Evolutionary conservation across 2,113 vertebrate genomes (phyloP).

Genomic region (Lepidothrix coronata): DNA sequence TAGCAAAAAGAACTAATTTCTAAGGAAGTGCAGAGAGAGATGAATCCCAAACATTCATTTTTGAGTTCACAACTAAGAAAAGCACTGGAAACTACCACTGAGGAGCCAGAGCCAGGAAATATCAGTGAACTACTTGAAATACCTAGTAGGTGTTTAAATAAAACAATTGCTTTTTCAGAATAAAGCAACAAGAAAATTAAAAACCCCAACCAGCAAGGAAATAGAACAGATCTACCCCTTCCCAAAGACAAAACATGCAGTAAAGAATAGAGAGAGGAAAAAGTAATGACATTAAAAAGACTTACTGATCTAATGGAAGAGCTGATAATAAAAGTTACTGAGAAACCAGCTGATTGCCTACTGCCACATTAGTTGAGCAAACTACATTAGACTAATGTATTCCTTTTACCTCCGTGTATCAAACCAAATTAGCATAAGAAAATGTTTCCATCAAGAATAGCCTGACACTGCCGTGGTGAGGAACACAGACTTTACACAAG

Average conservation of each 20-base stretch:
- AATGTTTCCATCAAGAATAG: constrained; percentile 30
- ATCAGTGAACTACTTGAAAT: background rate
- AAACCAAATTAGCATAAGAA: constrained; percentile 46
- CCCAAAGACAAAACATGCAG: background rate
- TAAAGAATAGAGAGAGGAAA: background rate
- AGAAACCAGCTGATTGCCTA: constrained; percentile 41
- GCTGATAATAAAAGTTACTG: constrained; percentile 56
- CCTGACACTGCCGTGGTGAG: background rate
- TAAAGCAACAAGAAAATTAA: background rate
- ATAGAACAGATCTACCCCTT: background rate
- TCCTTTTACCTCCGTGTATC: background rate
- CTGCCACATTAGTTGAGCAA: constrained; percentile 40
- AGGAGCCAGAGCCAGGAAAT: background rate
- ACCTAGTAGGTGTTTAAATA: background rate
- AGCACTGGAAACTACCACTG: background rate
- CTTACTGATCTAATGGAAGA: constrained; percentile 44
- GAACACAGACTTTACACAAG: background rate
- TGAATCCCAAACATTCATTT: background rate
- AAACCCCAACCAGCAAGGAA: background rate
- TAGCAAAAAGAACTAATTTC: background rate
- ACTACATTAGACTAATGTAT: constrained; percentile 37
- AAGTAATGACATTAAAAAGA: background rate
- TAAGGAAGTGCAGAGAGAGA: background rate
- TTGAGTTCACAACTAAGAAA: background rate
- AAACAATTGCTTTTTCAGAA: background rate